Percentiles rank a stretch among this genome's conserved stretches.
phyloP scores from a whole-genome alignment of 2,113 vertebrate species.

The Ovis aries region ARS-UI_Ramb_v3.0 NC_056073.1:12688501-12689000 shows the following conservation, averaged over 20 bases:
- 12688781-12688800: neutral
- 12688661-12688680: constrained; percentile 81
- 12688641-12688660: constrained; percentile 85
- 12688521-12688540: constrained; percentile 12
- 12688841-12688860: neutral
- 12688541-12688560: neutral
- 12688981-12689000: accelerated
- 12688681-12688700: constrained; percentile 84
- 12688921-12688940: neutral
- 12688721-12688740: constrained; percentile 82
- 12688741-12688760: constrained; percentile 1
- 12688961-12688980: neutral
- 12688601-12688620: neutral
- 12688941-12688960: neutral
- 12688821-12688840: neutral
- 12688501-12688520: constrained; percentile 27
- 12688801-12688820: neutral
- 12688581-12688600: constrained; percentile 17
- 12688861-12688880: neutral
- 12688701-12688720: constrained; percentile 82
- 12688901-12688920: neutral
- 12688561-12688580: constrained; percentile 11
- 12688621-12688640: constrained; percentile 71
- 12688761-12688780: neutral
- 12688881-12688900: neutral